These are phyloP conservation scores for Aselliscus stoliczkanus DNA, from an alignment of 2,797 vertebrate species.

Conservation along the genomic window DNA sequence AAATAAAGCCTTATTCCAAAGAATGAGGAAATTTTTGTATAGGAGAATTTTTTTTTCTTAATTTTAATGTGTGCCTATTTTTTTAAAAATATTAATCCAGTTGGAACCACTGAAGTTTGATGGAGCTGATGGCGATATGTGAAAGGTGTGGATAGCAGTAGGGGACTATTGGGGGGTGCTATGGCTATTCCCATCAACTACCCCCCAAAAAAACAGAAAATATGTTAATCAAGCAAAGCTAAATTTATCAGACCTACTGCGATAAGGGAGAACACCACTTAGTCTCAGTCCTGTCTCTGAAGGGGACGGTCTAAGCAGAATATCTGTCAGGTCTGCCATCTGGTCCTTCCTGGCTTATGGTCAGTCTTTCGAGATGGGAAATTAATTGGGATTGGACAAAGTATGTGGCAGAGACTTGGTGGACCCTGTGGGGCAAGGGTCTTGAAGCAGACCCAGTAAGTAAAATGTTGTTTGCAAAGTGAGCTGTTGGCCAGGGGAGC, in stretches of 20 bases:
- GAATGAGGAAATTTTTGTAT: neutral
- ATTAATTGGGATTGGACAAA: neutral
- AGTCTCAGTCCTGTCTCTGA: neutral
- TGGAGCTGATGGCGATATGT: neutral
- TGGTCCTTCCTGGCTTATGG: neutral
- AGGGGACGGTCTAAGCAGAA: neutral
- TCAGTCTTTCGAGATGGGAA: neutral
- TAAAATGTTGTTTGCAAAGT: neutral
- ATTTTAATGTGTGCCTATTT: neutral
- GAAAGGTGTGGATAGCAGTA: no score
- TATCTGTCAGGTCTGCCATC: neutral
- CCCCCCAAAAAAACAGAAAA: neutral
- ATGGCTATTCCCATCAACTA: no score
- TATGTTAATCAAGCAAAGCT: neutral
- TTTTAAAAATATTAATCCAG: neutral
- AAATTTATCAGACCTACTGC: neutral
- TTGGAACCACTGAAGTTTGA: neutral
- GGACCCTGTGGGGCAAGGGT: neutral
- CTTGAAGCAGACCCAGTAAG: neutral
- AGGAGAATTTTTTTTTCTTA: neutral
- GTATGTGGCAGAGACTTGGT: neutral
- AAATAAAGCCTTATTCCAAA: neutral
- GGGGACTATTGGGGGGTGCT: rapidly evolving
- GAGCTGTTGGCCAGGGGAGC: neutral
- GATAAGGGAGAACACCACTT: neutral